Base-by-base conservation (phyloP, 2,113 vertebrate genomes). In the Panthera leo region DNA sequence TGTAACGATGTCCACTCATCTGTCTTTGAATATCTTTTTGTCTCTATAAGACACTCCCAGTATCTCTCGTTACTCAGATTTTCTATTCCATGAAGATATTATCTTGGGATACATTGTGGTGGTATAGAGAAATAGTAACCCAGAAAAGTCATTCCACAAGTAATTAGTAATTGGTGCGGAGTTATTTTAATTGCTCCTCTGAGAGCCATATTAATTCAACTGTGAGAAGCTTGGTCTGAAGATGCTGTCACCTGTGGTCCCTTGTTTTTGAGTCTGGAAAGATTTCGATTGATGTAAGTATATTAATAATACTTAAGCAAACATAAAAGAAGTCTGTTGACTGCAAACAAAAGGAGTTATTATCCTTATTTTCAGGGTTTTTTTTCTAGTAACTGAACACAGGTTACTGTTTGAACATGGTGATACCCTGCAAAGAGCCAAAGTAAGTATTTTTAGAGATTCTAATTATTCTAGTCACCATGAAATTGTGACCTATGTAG, bases 171-270 rank as follows among this genome's bases (percentile, higher is more conserved):
- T 42, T 11, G 29, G 7, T 53, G 3, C 36, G 71, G 11, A 5
- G 1, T 25, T 27, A 2, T 68, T 79, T 91, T 94, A 94, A 96
- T 94, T 94, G 34, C 42, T n/a, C 88, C 71, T 75, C 79, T 89
- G 91, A 89, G 91, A 87, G 21, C 10, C 39, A 21, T 84, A 89
- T 83, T 68, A 36, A n/a, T 25, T 27, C 67, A 48, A 31, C 34
- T 34, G 8, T 71, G 21, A 68, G 11, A 51, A 89, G 58, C 51
- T n/a, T 1, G 5, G n/a, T 42, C 55, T 11, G 29, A 75, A 80
- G 48, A n/a, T 45, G 5, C 18, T 89, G 0, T 70, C 63, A 73
- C 16, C 31, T 39, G 3, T 23, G 48, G 73, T 2, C 36, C 5
- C 6, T 25, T 55, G 2, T 5, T 45, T 16, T 36, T 89, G 36